Evolutionary conservation across 2,888 invertebrate species (phyloP), one percentile per base, ranked within the genome.

Genomic region (Gnatocerus cornutus): DNA sequence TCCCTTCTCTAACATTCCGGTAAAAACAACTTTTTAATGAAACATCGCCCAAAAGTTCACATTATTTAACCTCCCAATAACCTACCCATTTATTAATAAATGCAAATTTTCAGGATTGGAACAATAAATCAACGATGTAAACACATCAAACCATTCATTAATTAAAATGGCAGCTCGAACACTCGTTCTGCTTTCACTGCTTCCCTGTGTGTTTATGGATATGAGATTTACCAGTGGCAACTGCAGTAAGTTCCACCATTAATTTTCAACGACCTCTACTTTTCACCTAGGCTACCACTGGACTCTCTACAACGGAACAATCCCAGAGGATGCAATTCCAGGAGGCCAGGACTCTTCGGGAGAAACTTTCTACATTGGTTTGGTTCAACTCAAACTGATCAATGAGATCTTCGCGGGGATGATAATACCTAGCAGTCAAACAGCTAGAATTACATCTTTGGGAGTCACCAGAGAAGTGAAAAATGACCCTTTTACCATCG

Each of bases 401-500:
- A 63, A 63, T 14, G 63, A 63, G 10, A 29, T 63, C 13, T 63
- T 53, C n/a, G 43, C 53, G 6, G 63, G 63, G 7, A 63, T 63
- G 63, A 39, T 63, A 0, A 29, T 63, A 0, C 53, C 52, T 2
- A 43, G 52, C 12, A 53, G 13, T 1, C 7, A 30, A 43, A 27
- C 43, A 7, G 53, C 43, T 1, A 16, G 53, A 14, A 63, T 63
- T 29, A 63, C 63, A 9, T 63, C 63, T 0, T 13, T 63, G 27
- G 63, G 63, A 1, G 5, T 63, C 6, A 52, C 53, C 8, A 52
- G 41, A 14, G 63, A 63, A 6, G 53, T 63, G n/a, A 63, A 29
- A 33, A 63, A 63, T 43, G 63, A 63, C 13, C 52, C 63, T 1
- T 63, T 63, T 39, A 63, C 63, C 3, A 16, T 63, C 3, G 21